Conservation (phyloP, 2,888 invertebrate species). For the Dynastes maya region DNA sequence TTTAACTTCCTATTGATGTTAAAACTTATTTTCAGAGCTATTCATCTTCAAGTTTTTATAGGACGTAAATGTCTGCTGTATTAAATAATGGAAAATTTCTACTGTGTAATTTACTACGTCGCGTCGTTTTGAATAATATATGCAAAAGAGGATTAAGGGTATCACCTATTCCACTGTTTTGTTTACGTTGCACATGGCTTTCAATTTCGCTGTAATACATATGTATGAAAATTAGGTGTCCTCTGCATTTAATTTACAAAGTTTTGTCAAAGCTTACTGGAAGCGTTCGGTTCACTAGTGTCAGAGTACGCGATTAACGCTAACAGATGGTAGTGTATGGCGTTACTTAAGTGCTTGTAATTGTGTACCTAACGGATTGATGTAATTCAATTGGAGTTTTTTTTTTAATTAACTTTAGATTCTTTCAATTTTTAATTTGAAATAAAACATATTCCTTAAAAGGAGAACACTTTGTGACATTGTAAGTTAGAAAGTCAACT, state of each 20-base stretch:
- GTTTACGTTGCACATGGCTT: not conserved
- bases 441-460: too few relatives aligned
- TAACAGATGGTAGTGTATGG: slow-evolving; percentile 2
- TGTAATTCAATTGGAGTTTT: not conserved
- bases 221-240: slow-evolving; percentile 15
- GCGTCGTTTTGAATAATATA: not conserved
- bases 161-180: not conserved
- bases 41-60: slow-evolving; percentile 3
- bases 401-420: too few relatives aligned
- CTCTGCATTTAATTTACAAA: slow-evolving; percentile 20
- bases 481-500: too few relatives aligned
- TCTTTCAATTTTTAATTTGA: too few relatives aligned
- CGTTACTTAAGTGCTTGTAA: too few relatives aligned
- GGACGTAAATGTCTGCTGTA: not conserved
- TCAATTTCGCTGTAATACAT: slow-evolving; percentile 1
- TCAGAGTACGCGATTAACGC: not conserved
- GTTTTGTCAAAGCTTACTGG: slow-evolving; percentile 16
- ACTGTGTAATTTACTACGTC: not conserved
- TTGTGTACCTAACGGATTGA: too few relatives aligned
- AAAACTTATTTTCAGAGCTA: slow-evolving; percentile 10
- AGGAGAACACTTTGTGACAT: too few relatives aligned
- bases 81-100: too few relatives aligned
- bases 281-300: not conserved
- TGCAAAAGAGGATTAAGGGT: not conserved
- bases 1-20: not conserved